Conservation (phyloP, 2,888 invertebrate genomes). For the Yponomeuta sedellus region DNA sequence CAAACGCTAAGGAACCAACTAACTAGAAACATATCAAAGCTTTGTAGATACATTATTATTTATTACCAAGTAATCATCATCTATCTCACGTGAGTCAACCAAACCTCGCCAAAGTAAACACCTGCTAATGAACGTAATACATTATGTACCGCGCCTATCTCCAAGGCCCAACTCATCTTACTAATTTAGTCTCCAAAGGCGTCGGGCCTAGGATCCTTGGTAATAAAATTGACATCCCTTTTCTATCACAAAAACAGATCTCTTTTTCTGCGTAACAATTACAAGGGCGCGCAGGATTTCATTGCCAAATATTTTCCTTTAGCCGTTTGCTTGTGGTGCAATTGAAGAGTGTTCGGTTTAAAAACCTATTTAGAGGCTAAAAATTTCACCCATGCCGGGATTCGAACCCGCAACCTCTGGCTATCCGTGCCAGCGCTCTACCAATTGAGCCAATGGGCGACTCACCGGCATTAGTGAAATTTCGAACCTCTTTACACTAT, state of each 20-base stretch:
- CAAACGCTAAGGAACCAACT: background rate
- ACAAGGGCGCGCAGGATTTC: slow-evolving; percentile 59
- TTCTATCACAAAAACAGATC: slow-evolving; percentile 3
- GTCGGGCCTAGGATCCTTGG: background rate
- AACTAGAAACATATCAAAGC: background rate
- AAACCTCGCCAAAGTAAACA: background rate
- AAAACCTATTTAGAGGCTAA: no score
- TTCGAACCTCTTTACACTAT: no score
- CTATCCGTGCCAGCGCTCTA: no score
- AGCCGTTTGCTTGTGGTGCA: slow-evolving; percentile 35
- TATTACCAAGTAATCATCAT: background rate
- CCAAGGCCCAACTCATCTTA: background rate
- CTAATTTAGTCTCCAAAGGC: background rate
- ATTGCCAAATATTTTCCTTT: slow-evolving; percentile 72
- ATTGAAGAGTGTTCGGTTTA: slow-evolving; percentile 18
- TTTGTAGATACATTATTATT: background rate
- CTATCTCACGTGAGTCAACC: background rate
- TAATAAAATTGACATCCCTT: slow-evolving; percentile 9
- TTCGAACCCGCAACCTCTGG: no score
- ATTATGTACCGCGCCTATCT: background rate
- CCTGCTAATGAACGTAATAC: background rate
- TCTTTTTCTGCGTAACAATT: slow-evolving; percentile 42
- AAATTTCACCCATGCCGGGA: no score
- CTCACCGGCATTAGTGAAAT: no score
- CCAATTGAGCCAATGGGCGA: no score